Evolutionary conservation across 2,888 invertebrate species (phyloP), one percentile per base, ranked within the genome.

Genomic region (Harmothoe impar): DNA sequence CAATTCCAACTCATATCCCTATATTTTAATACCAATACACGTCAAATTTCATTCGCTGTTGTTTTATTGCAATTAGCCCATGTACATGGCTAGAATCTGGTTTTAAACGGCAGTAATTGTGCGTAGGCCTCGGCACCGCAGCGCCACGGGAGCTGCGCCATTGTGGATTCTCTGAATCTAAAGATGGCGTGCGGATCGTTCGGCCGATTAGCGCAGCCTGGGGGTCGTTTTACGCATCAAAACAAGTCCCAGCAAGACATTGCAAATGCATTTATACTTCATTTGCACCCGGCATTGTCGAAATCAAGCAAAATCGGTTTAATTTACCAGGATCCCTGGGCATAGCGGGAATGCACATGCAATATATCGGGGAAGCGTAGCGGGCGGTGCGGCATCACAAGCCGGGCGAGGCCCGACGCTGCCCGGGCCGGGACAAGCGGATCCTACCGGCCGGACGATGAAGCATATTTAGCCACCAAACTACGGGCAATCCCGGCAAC

Each of bases 111-210:
- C 5, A 43, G 43, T 43, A 43, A 43, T 7, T 43, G 43, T 43
- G 43, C 43, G 43, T 43, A 43, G 10, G 10, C 3, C 0, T 33
- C 20, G 29, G 86, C 54, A 86, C 86, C 15, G 86, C 84, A 84
- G 54, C 86, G 86, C 86, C 86, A 86, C 86, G 31, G n/a, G 51
- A n/a, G 17, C 81, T 29, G 56, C 86, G 86, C 86, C 86, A 86
- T 86, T 86, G 52, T 54, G 86, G 86, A 35, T 81, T 86, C 25
- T 15, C 54, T n/a, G 56, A n/a, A 86, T 10, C 52, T 54, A 86
- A 86, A 86, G 86, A 86, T 86, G 86, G 86, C 86, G 86, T 86
- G 52, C 86, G 0, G 25, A 52, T 62, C 20, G 62, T 62, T 20
- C 20, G 31, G 25, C 31, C 3, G 77, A 77, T 33, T 10, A 81